Base-by-base conservation (phyloP, 2,113 vertebrate species). In the Triplophysa rosa region DNA sequence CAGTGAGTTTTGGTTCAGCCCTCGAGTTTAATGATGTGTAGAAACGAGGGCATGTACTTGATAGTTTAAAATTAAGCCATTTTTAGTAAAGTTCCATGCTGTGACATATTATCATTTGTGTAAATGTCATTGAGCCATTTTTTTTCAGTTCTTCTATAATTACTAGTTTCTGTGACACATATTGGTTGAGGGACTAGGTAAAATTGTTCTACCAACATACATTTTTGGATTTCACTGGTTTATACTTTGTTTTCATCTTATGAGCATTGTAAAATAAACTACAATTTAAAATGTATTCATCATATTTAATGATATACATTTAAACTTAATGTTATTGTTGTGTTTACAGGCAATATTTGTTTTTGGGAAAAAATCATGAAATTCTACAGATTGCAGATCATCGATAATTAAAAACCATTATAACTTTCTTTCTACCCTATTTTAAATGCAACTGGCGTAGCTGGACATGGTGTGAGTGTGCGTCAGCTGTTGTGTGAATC, bases 401-500 rank as follows among this genome's bases (percentile, higher is more conserved):
- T 29, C 23, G 33, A 62, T 73, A 37, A 37, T 37, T 37, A 37
- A 37, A 37, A 37, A 37, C 5, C 33, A 45, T 73, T 59, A 19
- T 26, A 24, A 45, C 3, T 62, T 61, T 74, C 33, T 61, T 40
- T 74, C 71, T 21, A 19, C 21, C 13, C 56, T 62, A 40, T 24
- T 74, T 63, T 74, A 16, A 19, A 47, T 63, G 58, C 71, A 59
- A 37, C 54, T 42, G 70, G 70, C 54, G 33, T 61, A 73, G 19
- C 40, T 74, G 5, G 21, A 63, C 21, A 21, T 58, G 54, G 19
- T 62, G 72, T 63, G 72, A 26, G 70, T 29, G 59, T 2, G 40
- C 40, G 59, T 74, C 59, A 74, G 58, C 71, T 74, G 58, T 61
- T 74, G 58, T 74, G 58, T 47, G 40, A 74, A 74, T 62, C 58